Evolutionary conservation across 2,113 vertebrate genomes (phyloP), one percentile per base, ranked within the genome.

Genomic region (Pollimyrus isidori): DNA sequence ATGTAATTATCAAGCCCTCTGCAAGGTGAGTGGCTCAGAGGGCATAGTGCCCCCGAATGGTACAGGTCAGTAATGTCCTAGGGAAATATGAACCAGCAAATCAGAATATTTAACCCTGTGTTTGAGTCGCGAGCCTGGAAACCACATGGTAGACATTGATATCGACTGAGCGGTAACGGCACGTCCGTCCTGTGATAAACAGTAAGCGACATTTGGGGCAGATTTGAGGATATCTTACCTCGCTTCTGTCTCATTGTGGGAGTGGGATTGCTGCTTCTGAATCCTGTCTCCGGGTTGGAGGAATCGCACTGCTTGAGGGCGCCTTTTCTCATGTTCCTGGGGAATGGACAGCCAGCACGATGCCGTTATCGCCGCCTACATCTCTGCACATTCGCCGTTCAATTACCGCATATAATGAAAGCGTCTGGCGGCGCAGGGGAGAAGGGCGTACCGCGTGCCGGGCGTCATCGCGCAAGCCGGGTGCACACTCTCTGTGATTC

Each of bases 401-500:
- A 13, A 23, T 89, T n/a, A 89, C 39, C 15, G 7, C 35, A n/a
- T 56, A 23, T 83, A 56, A 39, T 42, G 46, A 53, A 39, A 89
- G 21, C 7, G 88, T 56, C 73, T 87, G 73, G 82, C 17, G 1
- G 42, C 7, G 48, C 3, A 50, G 1, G 15, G 39, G 7, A 48
- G 21, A 56, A 21, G 10, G 65, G 4, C 21, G 92, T 94, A 95
- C 95, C 96, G 96, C 91, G 90, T 83, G n/a, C 91, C 95, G 93
- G 96, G 92, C 50, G 93, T 89, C 58, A 97, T 97, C 95, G 97
- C 96, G 6, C 97, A 97, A 39, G 95, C 95, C 30, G 96, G 95
- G 26, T 96, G 97, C 4, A 97, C 95, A 65, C 96, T 97, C 91
- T 97, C 97, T 0, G 96, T 95, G 93, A 97, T 96, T 93, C 96